These are phyloP conservation scores for Neelides sp. DNA, from an alignment of 1,140 invertebrate species.

Conservation along the genomic window DNA sequence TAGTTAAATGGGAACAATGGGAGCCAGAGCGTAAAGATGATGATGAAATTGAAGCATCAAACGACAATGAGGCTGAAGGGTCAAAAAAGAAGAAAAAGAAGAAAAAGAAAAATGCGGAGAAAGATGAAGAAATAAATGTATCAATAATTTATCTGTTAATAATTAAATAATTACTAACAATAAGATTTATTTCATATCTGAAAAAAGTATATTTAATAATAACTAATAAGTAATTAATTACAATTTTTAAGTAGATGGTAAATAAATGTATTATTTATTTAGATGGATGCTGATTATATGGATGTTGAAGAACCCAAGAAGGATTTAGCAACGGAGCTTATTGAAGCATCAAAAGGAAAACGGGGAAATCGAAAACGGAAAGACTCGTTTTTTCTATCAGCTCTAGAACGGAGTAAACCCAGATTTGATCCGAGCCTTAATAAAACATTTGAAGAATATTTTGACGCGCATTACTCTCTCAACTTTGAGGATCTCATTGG, in stretches of 20 bases:
- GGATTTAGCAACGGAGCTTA: conserved; percentile 48
- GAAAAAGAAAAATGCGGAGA: conserved; percentile 31
- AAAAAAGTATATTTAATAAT: neutral
- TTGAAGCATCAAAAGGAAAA: conserved; percentile 37
- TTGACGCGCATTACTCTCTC: conserved; percentile 86
- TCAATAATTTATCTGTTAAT: no score
- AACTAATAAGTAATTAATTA: no score
- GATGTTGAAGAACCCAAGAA: no score
- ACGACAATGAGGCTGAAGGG: conserved; percentile 31
- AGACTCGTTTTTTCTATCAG: conserved; percentile 51
- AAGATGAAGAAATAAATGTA: no score
- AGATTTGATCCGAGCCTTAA: conserved; percentile 62
- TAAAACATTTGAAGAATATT: conserved; percentile 70
- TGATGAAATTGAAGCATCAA: conserved; percentile 35
- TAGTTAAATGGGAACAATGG: conserved; percentile 64
- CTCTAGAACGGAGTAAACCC: conserved; percentile 57
- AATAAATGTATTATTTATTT: no score
- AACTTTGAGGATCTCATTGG: conserved; percentile 91
- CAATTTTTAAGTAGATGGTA: no score
- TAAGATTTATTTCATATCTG: no score
- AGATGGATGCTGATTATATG: no score
- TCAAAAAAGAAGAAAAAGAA: conserved; percentile 28
- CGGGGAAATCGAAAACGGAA: neutral
- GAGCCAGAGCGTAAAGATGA: conserved; percentile 36
- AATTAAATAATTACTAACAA: no score